Conservation (phyloP, 1,140 invertebrate species). For the Tenebrio molitor region DNA sequence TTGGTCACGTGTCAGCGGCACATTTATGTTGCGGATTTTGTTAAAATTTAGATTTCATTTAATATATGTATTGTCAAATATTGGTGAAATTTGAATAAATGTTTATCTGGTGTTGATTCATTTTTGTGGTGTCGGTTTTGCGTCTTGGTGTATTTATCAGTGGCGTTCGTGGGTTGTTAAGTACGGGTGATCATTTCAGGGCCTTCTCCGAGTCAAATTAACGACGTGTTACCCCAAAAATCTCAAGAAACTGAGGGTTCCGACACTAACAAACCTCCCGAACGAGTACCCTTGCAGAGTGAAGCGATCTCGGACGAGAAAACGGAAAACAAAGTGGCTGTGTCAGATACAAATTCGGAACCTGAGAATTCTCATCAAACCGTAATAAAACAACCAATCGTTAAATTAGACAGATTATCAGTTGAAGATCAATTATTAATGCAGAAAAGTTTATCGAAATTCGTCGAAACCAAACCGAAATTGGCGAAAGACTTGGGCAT, state of each 20-base stretch:
- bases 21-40: no score
- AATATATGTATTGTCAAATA: no score
- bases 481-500: constrained; percentile 72
- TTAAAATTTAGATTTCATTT: no score
- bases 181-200: background rate
- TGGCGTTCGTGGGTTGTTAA: no score
- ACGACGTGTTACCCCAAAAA: background rate
- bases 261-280: background rate
- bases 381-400: constrained; percentile 67
- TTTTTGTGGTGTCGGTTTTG: no score
- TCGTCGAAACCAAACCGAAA: constrained; percentile 73
- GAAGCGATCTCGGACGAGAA: background rate
- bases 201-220: background rate
- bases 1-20: no score
- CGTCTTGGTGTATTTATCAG: no score
- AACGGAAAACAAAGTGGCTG: background rate
- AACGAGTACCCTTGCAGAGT: background rate
- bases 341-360: constrained; percentile 28
- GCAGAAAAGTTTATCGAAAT: constrained; percentile 74
- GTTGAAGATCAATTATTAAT: constrained; percentile 74
- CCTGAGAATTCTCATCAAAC: constrained; percentile 34
- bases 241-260: background rate
- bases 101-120: no score
- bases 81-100: no score
- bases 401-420: constrained; percentile 64